Evolutionary conservation across 2,888 invertebrate genomes (phyloP), one percentile per base, ranked within the genome.

Genomic region (Cerastis rubricosa): DNA sequence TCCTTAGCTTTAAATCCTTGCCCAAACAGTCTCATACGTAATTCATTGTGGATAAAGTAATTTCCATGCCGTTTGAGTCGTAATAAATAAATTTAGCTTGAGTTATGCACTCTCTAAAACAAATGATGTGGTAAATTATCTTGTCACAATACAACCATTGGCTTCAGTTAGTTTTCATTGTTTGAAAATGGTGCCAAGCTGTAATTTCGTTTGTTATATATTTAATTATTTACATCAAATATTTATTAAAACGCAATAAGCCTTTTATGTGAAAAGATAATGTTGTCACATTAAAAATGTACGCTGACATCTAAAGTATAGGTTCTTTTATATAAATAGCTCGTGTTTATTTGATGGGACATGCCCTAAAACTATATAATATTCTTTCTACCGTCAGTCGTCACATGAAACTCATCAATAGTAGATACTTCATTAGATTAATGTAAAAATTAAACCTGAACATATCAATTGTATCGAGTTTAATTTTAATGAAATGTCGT

Each of bases 31-130:
- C 64, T 57, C 35, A 35, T 69, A 68, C 73, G 67, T 74, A 80
- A 74, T 84, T 77, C 67, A 83, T 84, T 88, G 87, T 82, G 54
- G 51, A 76, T 78, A 83, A 85, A 84, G 76, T 69, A 25, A 57
- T 68, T 81, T 75, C 49, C 35, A 82, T 67, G 43, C 78, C 61
- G 74, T 79, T 81, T 49, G 72, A 71, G 87, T 85, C 87, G 87
- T 82, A 75, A 79, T 88, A 82, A 86, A 76, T 77, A 75, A 87
- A 75, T 66, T 76, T 89, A 90, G 91, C 90, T 90, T 90, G 90
- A 89, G 90, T 91, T 89, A 74, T 89, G 90, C 92, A 92, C 91
- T 89, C 88, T 90, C 88, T 90, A 87, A 79, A 83, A 73, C 29
- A 72, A 74, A 77, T 73, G 64, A 85, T 89, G 90, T 89, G 90